Conservation (phyloP, 2,888 invertebrate species). For the Aleiodes testaceus region DNA sequence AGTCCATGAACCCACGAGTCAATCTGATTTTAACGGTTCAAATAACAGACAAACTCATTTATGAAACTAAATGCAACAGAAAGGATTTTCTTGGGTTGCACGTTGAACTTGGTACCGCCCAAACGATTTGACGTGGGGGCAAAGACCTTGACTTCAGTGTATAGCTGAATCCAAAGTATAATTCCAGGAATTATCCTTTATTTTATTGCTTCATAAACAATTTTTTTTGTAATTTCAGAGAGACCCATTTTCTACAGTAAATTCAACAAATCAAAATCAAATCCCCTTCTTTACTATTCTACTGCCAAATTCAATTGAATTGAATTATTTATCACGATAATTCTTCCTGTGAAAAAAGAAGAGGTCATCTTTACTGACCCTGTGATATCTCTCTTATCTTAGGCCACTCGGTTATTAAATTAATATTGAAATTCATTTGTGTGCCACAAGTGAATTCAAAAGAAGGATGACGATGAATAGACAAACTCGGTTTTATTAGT, state of each 20-base stretch:
- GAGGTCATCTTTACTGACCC: slow-evolving; percentile 66
- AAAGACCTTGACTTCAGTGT: slow-evolving; percentile 19
- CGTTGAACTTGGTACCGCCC: slow-evolving; percentile 19
- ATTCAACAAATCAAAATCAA: too few relatives aligned
- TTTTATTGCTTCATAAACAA: too few relatives aligned
- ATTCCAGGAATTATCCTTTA: too few relatives aligned
- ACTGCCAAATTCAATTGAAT: too few relatives aligned
- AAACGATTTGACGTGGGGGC: slow-evolving; percentile 14
- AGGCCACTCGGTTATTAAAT: slow-evolving; percentile 62
- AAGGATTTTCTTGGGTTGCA: slow-evolving; percentile 1
- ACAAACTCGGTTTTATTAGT: too few relatives aligned
- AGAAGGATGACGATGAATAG: background rate
- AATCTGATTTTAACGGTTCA: slow-evolving; percentile 1
- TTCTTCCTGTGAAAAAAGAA: slow-evolving; percentile 45
- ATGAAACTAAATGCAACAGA: slow-evolving; percentile 4
- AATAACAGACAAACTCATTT: slow-evolving; percentile 13
- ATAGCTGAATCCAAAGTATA: background rate
- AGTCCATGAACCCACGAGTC: slow-evolving; percentile 6
- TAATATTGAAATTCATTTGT: slow-evolving; percentile 50
- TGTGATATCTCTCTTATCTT: slow-evolving; percentile 59
- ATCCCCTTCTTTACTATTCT: too few relatives aligned
- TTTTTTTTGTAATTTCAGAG: too few relatives aligned
- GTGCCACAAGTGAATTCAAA: slow-evolving; percentile 7
- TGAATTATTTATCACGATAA: slow-evolving; percentile 36
- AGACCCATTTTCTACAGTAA: background rate